Percentiles rank a stretch among this genome's conserved stretches.
Conservation (phyloP, 2,797 vertebrate species). For the Miichthys miiuy region DNA sequence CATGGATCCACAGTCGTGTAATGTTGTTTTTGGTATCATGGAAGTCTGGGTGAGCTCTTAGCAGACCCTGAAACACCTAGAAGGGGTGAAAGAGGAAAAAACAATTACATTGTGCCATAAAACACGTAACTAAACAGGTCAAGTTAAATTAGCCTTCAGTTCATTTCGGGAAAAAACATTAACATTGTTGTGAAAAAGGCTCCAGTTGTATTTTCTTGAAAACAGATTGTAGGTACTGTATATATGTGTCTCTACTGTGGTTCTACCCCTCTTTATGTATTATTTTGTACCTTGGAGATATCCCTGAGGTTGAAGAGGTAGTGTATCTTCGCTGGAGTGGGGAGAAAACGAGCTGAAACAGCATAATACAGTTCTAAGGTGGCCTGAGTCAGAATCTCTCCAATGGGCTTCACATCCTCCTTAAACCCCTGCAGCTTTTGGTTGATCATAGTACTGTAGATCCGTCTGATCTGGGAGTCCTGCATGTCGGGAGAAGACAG, state of each 20-base stretch:
- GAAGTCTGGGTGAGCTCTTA: conserved; percentile 89
- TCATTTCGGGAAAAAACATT: background rate
- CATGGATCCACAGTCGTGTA: conserved; percentile 91
- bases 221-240: background rate
- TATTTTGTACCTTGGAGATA: conserved; percentile 88
- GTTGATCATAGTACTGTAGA: conserved; percentile 91
- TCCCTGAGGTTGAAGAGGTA: conserved; percentile 95
- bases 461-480: conserved; percentile 90
- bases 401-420: conserved; percentile 91
- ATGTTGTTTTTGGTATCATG: conserved; percentile 90
- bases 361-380: conserved; percentile 89
- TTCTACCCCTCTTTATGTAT: background rate
- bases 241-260: background rate
- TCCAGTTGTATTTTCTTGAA: conserved; percentile 2
- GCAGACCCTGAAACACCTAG: conserved; percentile 93
- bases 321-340: conserved; percentile 92
- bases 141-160: background rate
- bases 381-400: conserved; percentile 86
- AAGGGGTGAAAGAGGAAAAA: background rate
- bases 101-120: background rate
- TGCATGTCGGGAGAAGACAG: conserved; percentile 46
- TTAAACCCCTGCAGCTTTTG: conserved; percentile 92
- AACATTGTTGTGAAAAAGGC: background rate
- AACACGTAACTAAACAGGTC: background rate
- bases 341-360: conserved; percentile 87